Base-by-base conservation (phyloP, 2,888 invertebrate species). In the Drosophila fulvimacula region DNA sequence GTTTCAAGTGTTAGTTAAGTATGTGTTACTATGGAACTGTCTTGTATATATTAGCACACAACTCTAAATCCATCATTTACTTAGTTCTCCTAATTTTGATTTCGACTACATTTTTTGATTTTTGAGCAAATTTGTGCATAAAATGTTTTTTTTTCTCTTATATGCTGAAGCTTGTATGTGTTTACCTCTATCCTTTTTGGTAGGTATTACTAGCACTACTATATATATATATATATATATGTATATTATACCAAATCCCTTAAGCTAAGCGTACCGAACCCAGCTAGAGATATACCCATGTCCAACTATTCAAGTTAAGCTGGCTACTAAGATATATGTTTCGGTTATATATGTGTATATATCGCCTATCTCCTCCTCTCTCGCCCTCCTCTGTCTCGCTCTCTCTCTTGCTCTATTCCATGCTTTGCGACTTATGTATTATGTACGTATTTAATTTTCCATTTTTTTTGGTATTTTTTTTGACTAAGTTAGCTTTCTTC, bases 391-490 rank as follows among this genome's bases (percentile, higher is more conserved):
- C 63, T 39, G 27, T 49, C 46, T 15, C 34, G 10, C 21, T 48
- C 30, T 30, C 48, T 39, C 17, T 17, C 34, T 42, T 11, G 11
- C 32, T 42, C 7, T 21, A 17, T 30, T 19, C 21, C 38, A 13
- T 52, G 52, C 44, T 41, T 67, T 70, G 77, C 65, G 63, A 69
- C 88, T 82, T 82, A 82, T 83, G 68, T 78, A 90, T 85, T 92
- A 87, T 77, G 88, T 89, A 86, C 86, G 89, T 86, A 89, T 86
- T 86, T 88, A 70, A 77, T 68, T 89, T 85, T 73, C 63, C 70
- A n/a, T 55, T 27, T 51, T 39, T 24, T n/a, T 21, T 44, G 24
- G 10, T 72, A 3, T 44, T 44, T 46, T 24, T 11, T 73, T 75
- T 61, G 69, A 66, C 73, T 77, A 72, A 75, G 60, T 66, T 77